Evolutionary conservation across 2,888 invertebrate species (phyloP).

Genomic region (Phortica okadai): DNA sequence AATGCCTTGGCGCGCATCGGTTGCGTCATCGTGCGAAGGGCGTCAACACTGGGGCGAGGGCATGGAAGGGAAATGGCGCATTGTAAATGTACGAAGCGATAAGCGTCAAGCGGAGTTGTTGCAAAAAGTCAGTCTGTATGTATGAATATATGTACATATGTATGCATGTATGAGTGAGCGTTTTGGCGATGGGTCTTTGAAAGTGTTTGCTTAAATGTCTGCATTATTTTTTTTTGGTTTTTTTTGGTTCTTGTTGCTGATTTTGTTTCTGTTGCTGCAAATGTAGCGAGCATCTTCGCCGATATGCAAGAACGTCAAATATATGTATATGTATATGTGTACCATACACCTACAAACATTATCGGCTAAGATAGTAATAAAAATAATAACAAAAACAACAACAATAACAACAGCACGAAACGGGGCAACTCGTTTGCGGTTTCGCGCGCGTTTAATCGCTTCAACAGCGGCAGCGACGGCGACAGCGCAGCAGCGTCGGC

Average conservation of each 20-base stretch:
- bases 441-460: background rate
- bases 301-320: background rate
- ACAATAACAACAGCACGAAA: conserved; percentile 22
- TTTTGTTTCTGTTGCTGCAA: conserved; percentile 11
- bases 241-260: background rate
- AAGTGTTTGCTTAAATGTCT: conserved; percentile 3
- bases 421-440: background rate
- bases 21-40: too few relatives aligned
- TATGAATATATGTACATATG: background rate
- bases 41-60: too few relatives aligned
- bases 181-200: background rate
- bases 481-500: too few relatives aligned
- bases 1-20: background rate
- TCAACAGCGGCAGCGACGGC: conserved; percentile 40
- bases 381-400: conserved; percentile 33
- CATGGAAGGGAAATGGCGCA: too few relatives aligned
- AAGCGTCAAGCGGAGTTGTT: conserved; percentile 48
- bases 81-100: conserved; percentile 65
- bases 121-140: background rate
- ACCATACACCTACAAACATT: background rate
- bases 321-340: background rate
- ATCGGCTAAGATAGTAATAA: background rate
- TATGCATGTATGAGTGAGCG: background rate
- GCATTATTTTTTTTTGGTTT: background rate
- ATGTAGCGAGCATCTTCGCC: background rate